Base-by-base conservation (phyloP, 2,113 vertebrate genomes). In the Atherinomorus stipes region DNA sequence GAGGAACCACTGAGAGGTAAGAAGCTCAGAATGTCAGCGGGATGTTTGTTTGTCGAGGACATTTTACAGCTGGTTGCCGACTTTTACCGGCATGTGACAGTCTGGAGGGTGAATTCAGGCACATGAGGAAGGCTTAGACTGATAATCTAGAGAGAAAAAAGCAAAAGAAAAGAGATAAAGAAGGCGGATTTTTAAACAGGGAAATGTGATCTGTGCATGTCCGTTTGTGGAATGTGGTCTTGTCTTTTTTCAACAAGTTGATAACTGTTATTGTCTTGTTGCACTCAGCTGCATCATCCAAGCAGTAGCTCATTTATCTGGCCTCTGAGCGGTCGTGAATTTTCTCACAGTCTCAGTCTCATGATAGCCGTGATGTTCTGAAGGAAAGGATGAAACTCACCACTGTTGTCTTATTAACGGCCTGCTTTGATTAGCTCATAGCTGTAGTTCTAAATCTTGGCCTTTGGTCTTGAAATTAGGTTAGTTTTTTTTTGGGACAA, bases 1-100 rank as follows among this genome's bases (percentile, higher is more conserved):
- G 80, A 85, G 88, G 76, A 90, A 65, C 77, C 74, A 23, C 73
- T 67, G 61, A 72, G 80, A 88, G 88, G 90, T 91, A 85, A 84
- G 87, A 26, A 23, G 53, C 62, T 49, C 31, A 3, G 50, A 37
- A 8, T 3, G 34, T 71, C 61, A n/a, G 50, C 22, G 22, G 56
- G 45, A 10, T 21, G 64, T 69, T 42, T 16, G 44, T 18, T 47
- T 47, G 16, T 19, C 18, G 44, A 45, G 13, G 12, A 19, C 15
- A 9, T 58, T 57, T 40, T n/a, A 1, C 40, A 63, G 63, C 40
- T 34, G 61, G 53, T 71, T 64, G 64, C 19, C 34, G 61, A 54
- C 62, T 67, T 71, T 53, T 67, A 60, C 12, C 34, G 44, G 53
- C 67, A 49, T 78, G 67, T 76, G 67, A 83, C 34, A 42, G 19